A percentile compares a stretch with the other conserved stretches of the same genome.
These are phyloP conservation scores for Pyrgus malvae DNA, from an alignment of 2,888 invertebrate species.

Conservation along the genomic window DNA sequence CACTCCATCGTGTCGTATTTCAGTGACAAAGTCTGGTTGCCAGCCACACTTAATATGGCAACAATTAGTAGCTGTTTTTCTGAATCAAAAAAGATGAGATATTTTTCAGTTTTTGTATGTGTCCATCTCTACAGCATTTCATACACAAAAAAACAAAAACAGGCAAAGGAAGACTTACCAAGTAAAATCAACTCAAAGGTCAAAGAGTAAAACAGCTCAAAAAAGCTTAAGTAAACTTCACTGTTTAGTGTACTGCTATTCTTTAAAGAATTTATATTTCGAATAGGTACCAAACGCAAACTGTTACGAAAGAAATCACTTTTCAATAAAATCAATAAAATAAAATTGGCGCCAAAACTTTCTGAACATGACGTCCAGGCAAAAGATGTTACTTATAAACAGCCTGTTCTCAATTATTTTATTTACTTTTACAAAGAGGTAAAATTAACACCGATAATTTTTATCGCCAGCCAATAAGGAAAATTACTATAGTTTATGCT, in stretches of 20 bases:
- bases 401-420: constrained; percentile 1
- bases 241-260: not conserved
- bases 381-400: not conserved
- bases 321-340: constrained; percentile 18
- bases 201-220: not conserved
- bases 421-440: not conserved
- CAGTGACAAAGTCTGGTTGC: too few relatives aligned
- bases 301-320: constrained; percentile 7
- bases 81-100: too few relatives aligned
- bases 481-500: constrained; percentile 6
- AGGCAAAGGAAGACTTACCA: too few relatives aligned
- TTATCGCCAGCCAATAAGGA: constrained; percentile 20
- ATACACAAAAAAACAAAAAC: too few relatives aligned
- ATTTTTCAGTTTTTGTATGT: too few relatives aligned
- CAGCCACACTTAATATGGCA: too few relatives aligned
- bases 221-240: not conserved
- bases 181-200: not conserved
- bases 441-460: constrained; percentile 7
- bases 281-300: constrained; percentile 21
- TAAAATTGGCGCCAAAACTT: constrained; percentile 18
- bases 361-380: constrained; percentile 11
- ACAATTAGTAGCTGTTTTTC: too few relatives aligned
- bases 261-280: constrained; percentile 21
- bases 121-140: too few relatives aligned
- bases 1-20: too few relatives aligned